A percentile compares a stretch with the other conserved stretches of the same genome.
Evolutionary conservation across 30 jellyfish, hydroid and myxozoan species (phyloP).

Genomic region (Chrysaora quinquecirrha): DNA sequence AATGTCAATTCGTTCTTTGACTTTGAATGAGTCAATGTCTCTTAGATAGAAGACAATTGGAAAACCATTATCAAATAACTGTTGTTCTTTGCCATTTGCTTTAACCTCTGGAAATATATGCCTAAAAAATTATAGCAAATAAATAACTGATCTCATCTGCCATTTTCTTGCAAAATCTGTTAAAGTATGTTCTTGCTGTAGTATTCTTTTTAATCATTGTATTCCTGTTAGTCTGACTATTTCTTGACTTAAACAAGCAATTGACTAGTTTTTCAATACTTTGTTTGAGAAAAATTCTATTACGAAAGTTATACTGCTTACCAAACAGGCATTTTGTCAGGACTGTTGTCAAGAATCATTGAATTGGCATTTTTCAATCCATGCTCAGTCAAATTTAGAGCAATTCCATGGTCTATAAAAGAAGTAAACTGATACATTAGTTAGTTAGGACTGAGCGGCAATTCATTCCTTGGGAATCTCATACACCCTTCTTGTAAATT

Average conservation of each 20-base stretch:
- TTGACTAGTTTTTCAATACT: too few relatives aligned
- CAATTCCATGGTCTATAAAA: too few relatives aligned
- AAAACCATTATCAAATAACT: constrained; percentile 8
- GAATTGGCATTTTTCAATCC: constrained; percentile 49
- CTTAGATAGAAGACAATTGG: constrained; percentile 61
- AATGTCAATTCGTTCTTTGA: constrained; percentile 36
- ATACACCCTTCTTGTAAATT: too few relatives aligned
- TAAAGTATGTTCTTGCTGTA: too few relatives aligned
- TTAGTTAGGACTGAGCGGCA: too few relatives aligned
- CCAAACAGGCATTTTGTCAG: constrained; percentile 34
- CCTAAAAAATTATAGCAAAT: constrained; percentile 4
- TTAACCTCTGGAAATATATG: constrained; percentile 31
- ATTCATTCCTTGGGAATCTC: too few relatives aligned
- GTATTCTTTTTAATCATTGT: too few relatives aligned
- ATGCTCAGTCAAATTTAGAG: constrained; percentile 22
- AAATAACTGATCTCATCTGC: neutral
- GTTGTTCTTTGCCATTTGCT: neutral
- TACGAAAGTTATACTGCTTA: too few relatives aligned
- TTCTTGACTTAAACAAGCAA: too few relatives aligned
- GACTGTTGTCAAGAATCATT: neutral
- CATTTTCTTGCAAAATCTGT: neutral
- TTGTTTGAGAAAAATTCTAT: too few relatives aligned
- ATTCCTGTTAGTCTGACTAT: too few relatives aligned
- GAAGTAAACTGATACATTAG: too few relatives aligned
- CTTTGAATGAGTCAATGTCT: constrained; percentile 7